phyloP scores from a whole-genome alignment of 2,888 invertebrate genomes.

The Chydorus sphaericus region DNA sequence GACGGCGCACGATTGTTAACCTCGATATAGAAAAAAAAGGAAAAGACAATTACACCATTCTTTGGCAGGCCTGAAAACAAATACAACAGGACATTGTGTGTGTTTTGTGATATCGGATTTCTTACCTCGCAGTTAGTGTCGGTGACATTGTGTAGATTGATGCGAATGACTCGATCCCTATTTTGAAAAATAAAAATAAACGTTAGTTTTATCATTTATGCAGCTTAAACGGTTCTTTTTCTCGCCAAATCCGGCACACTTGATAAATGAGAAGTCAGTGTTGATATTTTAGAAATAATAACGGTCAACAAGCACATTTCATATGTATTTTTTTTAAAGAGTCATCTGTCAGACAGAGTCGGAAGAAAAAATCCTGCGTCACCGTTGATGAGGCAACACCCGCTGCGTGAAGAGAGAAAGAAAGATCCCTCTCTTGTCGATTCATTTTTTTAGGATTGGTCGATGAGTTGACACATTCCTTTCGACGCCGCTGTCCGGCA shows the following conservation, averaged over 20 bases:
- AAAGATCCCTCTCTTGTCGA: neutral
- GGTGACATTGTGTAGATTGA: conserved; percentile 74
- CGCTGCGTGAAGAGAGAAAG: neutral
- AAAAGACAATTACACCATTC: conserved; percentile 3
- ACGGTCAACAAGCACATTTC: neutral
- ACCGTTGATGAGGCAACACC: conserved; percentile 4
- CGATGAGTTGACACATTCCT: conserved; percentile 6
- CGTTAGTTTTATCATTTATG: conserved; percentile 1
- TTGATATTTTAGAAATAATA: neutral
- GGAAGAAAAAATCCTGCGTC: neutral
- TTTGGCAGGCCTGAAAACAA: too few species aligned
- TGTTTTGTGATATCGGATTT: conserved; percentile 18
- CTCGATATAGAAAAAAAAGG: neutral
- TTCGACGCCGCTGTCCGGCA: too few species aligned
- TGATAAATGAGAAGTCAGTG: neutral
- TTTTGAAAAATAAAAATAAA: conserved; percentile 16
- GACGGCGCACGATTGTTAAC: too few species aligned
- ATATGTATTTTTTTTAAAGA: neutral
- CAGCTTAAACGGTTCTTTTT: conserved; percentile 1
- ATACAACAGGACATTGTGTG: neutral
- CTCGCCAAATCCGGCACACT: neutral
- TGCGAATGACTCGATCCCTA: conserved; percentile 69
- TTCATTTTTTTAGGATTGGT: too few species aligned
- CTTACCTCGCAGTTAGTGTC: conserved; percentile 69
- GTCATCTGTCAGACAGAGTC: neutral